Evolutionary conservation across 2,888 invertebrate species (phyloP), one percentile per base, ranked within the genome.

Genomic region (Eupithecia exiguata): DNA sequence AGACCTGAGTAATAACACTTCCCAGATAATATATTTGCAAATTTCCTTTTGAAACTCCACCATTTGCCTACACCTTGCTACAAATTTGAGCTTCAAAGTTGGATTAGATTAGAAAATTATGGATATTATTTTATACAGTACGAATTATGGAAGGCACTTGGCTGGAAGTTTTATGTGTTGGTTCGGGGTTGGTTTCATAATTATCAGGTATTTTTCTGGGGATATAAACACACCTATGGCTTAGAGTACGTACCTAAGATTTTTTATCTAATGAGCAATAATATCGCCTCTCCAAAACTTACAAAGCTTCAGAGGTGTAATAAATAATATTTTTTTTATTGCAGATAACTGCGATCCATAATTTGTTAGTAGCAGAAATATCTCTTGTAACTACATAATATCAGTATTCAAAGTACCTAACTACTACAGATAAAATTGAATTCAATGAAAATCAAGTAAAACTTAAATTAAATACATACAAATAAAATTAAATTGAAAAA

Each of bases 1-100:
- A 83, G 85, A 85, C 86, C 84, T 88, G 84, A 86, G 85, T 88
- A 88, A 90, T 87, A 89, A 86, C 85, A 85, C 81, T 85, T 86
- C 81, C 81, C 82, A 82, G 86, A 84, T 86, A 88, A 87, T 86
- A 87, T 88, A 88, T 87, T 88, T 86, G 86, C 85, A 86, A 88
- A 88, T 87, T 87, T 84, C 79, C 83, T 80, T 77, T 80, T 80
- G 79, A 82, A 84, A 83, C 83, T 84, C 79, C 76, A 71, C 77
- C 78, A 81, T 79, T 78, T 81, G 70, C 77, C 80, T 80, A 81
- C 81, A 81, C 82, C 81, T 84, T 81, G 78, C 76, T 62, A 77
- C 79, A 80, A 80, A 82, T 84, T 83, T 79, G 80, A 84, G 81
- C 81, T 80, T 77, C 74, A 78, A 84, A 84, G 81, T 85, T 84